Percentiles rank a stretch among this genome's conserved stretches.
phyloP scores from a whole-genome alignment of 1,140 invertebrate species.

The Drosophila arizonae region DNA sequence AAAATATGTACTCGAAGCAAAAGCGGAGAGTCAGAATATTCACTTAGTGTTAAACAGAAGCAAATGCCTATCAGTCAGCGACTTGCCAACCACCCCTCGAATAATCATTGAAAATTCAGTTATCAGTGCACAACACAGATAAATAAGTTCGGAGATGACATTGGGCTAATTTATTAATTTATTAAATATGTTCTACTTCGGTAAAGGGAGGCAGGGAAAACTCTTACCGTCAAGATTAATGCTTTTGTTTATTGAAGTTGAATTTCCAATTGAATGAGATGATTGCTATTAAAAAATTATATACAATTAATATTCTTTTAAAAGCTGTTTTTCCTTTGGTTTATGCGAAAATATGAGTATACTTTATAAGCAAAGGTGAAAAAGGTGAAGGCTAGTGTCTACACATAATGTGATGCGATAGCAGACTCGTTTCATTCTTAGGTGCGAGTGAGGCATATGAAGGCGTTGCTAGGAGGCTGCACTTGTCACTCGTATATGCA shows the following conservation, averaged over 20 bases:
- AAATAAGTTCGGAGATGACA: constrained; percentile 52
- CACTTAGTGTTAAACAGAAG: too few species aligned
- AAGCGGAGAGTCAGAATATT: too few species aligned
- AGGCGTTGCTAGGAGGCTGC: too few species aligned
- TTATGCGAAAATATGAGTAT: not conserved
- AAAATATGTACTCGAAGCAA: too few species aligned
- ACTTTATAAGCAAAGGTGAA: not conserved
- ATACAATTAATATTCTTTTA: too few species aligned
- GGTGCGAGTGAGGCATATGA: not conserved
- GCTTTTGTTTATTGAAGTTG: too few species aligned
- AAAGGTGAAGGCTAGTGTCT: not conserved
- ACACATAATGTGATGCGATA: not conserved
- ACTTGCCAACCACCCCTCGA: too few species aligned
- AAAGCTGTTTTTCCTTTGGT: too few species aligned
- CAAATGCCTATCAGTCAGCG: too few species aligned
- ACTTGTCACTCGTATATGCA: too few species aligned
- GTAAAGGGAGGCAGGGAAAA: constrained; percentile 1
- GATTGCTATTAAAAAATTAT: too few species aligned
- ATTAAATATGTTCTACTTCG: constrained; percentile 55
- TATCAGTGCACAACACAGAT: constrained; percentile 70
- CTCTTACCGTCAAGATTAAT: constrained; percentile 17
- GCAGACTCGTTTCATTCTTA: not conserved
- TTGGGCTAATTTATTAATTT: constrained; percentile 70
- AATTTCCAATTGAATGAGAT: too few species aligned
- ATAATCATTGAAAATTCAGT: constrained; percentile 33